phyloP scores from a whole-genome alignment of 1,140 invertebrate genomes.

The Drosophila mojavensis region DNA sequence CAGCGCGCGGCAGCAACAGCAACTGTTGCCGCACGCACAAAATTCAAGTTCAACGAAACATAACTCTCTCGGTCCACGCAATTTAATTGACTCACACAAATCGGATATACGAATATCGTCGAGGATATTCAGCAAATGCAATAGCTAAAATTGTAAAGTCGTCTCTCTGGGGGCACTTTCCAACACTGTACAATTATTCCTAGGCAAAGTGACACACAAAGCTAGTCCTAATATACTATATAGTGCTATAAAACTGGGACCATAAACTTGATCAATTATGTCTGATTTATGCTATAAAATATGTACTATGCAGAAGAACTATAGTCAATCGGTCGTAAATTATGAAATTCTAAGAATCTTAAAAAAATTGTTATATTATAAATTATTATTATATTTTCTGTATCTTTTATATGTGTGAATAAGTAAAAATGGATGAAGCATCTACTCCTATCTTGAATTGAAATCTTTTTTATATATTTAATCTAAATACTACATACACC shows the following conservation, averaged over 20 bases:
- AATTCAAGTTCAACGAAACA: slow-evolving; percentile 15
- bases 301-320: too few species aligned
- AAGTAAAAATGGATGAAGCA: too few species aligned
- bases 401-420: too few species aligned
- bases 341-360: too few species aligned
- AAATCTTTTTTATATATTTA: too few species aligned
- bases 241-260: slow-evolving; percentile 34
- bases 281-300: not conserved
- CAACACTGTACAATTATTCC: slow-evolving; percentile 48
- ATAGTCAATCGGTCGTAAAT: too few species aligned
- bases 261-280: slow-evolving; percentile 4
- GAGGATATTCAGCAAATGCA: slow-evolving; percentile 40
- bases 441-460: too few species aligned
- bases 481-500: not conserved
- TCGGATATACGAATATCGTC: slow-evolving; percentile 56
- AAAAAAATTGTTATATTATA: too few species aligned
- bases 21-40: slow-evolving; percentile 3
- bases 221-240: slow-evolving; percentile 12
- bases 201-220: slow-evolving; percentile 34
- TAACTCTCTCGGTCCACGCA: slow-evolving; percentile 62
- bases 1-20: slow-evolving; percentile 9
- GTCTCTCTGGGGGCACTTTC: not conserved
- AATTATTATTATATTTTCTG: too few species aligned
- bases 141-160: slow-evolving; percentile 38
- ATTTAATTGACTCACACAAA: slow-evolving; percentile 80